Evolutionary conservation across 2,888 invertebrate genomes (phyloP), one percentile per base, ranked within the genome.

Genomic region (Bellardia bayeri): DNA sequence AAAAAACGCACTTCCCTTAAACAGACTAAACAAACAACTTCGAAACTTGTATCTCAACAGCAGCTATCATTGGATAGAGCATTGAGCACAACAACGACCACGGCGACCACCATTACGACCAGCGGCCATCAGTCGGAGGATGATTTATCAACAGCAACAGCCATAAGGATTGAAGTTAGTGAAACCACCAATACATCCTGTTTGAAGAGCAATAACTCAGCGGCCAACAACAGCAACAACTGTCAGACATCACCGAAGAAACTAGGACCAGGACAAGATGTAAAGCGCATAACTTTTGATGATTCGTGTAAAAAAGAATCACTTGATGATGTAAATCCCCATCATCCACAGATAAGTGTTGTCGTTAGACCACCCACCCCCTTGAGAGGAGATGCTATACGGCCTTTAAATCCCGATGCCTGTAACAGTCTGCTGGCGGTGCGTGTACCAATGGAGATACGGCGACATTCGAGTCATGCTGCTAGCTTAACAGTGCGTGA

Each of bases 331-430:
- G 93, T 93, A 91, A 92, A 91, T 91, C 93, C 93, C 85, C 92
- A 92, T 92, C 92, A 92, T 93, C 96, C 96, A 88, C 95, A 95
- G 94, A 96, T 96, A 85, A 95, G 96, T 92, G 96, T 96, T 58
- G 95, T 96, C 71, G 96, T 96, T 58, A 96, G 97, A 91, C 96
- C 96, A 88, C 96, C 97, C 63, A 96, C 97, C 79, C 96, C 96
- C 68, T 95, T 96, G 86, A 94, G 95, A 90, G 95, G 95, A 89
- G 96, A 96, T 89, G 95, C 94, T 86, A 89, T 92, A 69, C 94
- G 94, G 90, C 94, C 94, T 86, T 82, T 91, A 82, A 82, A 90
- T 87, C 94, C 94, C 88, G 93, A 87, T 94, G 94, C 91, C 71
- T 81, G 90, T 71, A 90, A 90, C 64, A 89, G 89, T 85, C 82